These are phyloP conservation scores for Champsocephalus gunnari DNA, from an alignment of 2,797 vertebrate species.

Conservation along the genomic window DNA sequence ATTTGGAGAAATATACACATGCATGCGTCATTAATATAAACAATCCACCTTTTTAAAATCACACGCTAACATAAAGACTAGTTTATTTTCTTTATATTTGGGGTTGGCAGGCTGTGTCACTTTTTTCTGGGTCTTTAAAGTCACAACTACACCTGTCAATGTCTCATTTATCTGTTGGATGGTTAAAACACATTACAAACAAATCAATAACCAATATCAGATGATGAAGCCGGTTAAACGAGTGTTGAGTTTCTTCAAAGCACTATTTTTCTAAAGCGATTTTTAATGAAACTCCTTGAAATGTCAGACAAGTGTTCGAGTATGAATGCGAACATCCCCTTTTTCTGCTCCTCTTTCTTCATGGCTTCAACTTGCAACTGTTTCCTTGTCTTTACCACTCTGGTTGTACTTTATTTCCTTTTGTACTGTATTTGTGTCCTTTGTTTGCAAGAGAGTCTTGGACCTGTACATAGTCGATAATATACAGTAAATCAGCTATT, in stretches of 20 bases:
- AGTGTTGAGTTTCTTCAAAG: not conserved
- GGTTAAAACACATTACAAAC: not conserved
- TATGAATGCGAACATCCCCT: not conserved
- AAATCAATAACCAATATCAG: not conserved
- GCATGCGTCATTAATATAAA: not conserved
- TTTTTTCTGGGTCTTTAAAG: not conserved
- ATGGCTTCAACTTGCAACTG: not conserved
- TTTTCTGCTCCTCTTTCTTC: not conserved
- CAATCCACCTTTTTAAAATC: not conserved
- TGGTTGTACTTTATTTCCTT: conserved; percentile 1
- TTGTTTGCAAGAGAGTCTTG: not conserved
- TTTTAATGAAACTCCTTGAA: not conserved
- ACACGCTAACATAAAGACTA: not conserved
- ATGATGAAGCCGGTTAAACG: not conserved
- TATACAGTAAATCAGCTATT: not conserved
- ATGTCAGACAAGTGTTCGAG: not conserved
- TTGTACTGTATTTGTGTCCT: not conserved
- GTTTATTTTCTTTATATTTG: not conserved
- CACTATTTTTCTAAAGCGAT: not conserved
- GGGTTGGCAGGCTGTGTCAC: not conserved
- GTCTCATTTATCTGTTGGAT: not conserved
- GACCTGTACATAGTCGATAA: conserved; percentile 14
- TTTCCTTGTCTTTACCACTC: conserved; percentile 19
- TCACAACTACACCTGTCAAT: no score
- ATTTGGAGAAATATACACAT: conserved; percentile 13